Base-by-base conservation (phyloP, 2,113 vertebrate genomes). In the Corythornis cristatus region DNA sequence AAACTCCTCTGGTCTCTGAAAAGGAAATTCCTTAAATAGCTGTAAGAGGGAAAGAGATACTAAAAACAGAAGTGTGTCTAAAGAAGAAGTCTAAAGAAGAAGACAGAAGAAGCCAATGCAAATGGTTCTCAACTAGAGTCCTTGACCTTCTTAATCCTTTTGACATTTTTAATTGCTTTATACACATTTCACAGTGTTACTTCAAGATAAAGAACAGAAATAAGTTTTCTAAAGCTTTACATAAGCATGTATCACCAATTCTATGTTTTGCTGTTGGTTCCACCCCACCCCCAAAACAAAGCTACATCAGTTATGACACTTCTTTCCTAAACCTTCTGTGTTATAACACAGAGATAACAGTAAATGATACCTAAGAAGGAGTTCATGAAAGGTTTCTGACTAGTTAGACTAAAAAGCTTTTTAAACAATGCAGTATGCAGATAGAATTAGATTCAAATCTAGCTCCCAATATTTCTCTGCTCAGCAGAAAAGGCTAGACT, bases 21-120 rank as follows among this genome's bases (percentile, higher is more conserved):
- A 93, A 91, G 37, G n/a, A 96, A 96, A 91, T 89, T 81, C 74
- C 72, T 93, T 74, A 75, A 89, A 91, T 68, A 95, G 73, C 50
- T 78, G 64, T 29, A 80, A 78, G 50, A 83, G 72, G 56, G n/a
- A 29, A 92, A 80, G 35, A 79, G 78, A 92, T 3, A 71, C 25
- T 67, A 62, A 87, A 81, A 74, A 23, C 51, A 67, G 70, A 92
- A 80, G 71, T 43, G 75, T 35, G 33, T 70, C 65, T 56, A 35
- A 3, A 68, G 26, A 60, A 51, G 18, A 56, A 11, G 20, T 70
- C 65, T 56, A 35, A 3, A 68, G 26, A 60, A 51, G 18, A 56
- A 11, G 20, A 48, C 11, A 50, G 56, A 73, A 87, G 31, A 73
- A 15, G 28, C 11, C 71, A 66, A 5, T 11, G 15, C 10, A 73